Percentiles rank a stretch among this genome's conserved stretches.
Evolutionary conservation across 2,797 vertebrate species (phyloP).

Genomic region (Pelochelys cantorii): DNA sequence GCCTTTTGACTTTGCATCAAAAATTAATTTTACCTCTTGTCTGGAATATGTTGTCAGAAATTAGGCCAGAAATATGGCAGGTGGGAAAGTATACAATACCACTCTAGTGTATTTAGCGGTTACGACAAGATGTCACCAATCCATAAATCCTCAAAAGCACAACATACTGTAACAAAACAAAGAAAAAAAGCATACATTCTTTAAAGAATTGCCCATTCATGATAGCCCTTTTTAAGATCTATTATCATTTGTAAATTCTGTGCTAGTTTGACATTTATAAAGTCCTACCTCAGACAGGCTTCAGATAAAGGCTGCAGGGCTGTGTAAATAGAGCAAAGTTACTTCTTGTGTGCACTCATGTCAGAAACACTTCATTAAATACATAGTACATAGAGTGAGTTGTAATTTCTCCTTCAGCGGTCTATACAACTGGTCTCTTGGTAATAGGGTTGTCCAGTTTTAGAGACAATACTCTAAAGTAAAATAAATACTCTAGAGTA

Average conservation of each 20-base stretch:
- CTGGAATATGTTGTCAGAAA: constrained; percentile 13
- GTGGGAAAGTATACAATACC: background rate
- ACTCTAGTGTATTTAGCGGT: background rate
- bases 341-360: rapidly evolving
- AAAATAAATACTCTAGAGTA: background rate
- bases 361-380: background rate
- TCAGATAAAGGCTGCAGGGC: background rate
- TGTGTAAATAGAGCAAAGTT: background rate
- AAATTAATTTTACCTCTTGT: background rate
- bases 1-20: constrained; percentile 2
- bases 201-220: background rate
- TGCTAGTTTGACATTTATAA: background rate
- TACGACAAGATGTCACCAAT: background rate
- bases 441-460: background rate
- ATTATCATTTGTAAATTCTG: background rate
- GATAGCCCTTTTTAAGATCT: background rate
- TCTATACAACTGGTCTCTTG: background rate
- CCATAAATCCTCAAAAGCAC: background rate
- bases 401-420: background rate
- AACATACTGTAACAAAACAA: background rate
- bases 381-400: background rate
- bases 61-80: background rate
- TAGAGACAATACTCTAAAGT: background rate
- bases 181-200: background rate
- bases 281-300: background rate